Conservation (phyloP, 2,888 invertebrate species). For the Drosophila neonasuta region DNA sequence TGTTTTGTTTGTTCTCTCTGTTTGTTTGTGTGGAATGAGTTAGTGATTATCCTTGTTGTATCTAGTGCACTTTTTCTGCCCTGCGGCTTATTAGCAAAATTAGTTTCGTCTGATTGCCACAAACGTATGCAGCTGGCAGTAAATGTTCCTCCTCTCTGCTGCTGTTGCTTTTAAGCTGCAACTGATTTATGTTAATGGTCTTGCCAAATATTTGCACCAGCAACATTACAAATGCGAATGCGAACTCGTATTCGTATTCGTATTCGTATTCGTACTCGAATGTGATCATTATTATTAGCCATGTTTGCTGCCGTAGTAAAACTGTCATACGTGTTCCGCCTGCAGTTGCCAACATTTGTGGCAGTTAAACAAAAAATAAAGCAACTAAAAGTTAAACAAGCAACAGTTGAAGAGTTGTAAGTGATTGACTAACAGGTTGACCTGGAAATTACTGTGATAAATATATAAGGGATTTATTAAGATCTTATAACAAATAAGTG, state of each 20-base stretch:
- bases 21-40: constrained; percentile 25
- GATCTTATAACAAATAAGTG: too few species aligned
- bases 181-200: constrained; percentile 68
- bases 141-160: constrained; percentile 25
- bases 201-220: constrained; percentile 66
- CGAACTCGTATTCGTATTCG: background rate
- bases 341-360: constrained; percentile 52
- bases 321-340: constrained; percentile 68
- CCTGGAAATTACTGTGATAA: background rate
- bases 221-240: constrained; percentile 40
- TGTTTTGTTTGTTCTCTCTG: background rate
- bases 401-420: rapidly evolving
- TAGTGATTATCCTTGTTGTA: constrained; percentile 30
- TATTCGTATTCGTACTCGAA: background rate
- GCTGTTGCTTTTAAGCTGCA: constrained; percentile 37
- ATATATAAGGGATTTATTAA: too few species aligned
- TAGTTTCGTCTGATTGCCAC: constrained; percentile 55
- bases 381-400: constrained; percentile 13
- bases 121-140: constrained; percentile 31
- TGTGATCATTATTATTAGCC: constrained; percentile 68
- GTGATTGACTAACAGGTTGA: background rate
- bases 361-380: constrained; percentile 37
- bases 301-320: constrained; percentile 71
- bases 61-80: constrained; percentile 15
- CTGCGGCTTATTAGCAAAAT: constrained; percentile 53